These are phyloP conservation scores for Ctenosaura bakeri DNA, from an alignment of 2,797 vertebrate species.

Conservation along the genomic window DNA sequence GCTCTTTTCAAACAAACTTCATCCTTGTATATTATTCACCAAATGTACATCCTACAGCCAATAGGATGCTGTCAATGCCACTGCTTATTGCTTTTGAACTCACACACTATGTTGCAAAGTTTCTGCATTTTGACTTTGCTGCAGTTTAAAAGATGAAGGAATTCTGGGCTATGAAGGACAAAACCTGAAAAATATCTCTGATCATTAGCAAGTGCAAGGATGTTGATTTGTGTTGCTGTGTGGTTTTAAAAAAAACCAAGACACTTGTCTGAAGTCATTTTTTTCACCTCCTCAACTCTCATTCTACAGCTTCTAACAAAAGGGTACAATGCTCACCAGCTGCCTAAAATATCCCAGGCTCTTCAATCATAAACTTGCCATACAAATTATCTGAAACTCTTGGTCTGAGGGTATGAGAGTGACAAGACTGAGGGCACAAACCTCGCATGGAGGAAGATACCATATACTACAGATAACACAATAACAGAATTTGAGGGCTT, in stretches of 20 bases:
- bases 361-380: conserved; percentile 68
- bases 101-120: conserved; percentile 56
- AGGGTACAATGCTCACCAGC: conserved; percentile 52
- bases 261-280: conserved; percentile 41
- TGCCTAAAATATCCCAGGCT: conserved; percentile 62
- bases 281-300: conserved; percentile 24
- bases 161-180: conserved; percentile 43
- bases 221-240: conserved; percentile 46
- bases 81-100: conserved; percentile 61
- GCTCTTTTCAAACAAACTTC: background rate
- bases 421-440: conserved; percentile 61
- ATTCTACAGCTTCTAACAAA: conserved; percentile 54
- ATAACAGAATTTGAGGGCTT: conserved; percentile 36
- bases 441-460: conserved; percentile 40
- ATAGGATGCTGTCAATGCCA: conserved; percentile 30
- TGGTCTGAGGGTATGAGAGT: conserved; percentile 36
- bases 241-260: conserved; percentile 23
- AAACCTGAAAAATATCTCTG: conserved; percentile 50
- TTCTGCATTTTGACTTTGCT: conserved; percentile 59
- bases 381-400: conserved; percentile 57
- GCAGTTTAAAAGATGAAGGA: conserved; percentile 55
- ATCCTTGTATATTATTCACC: background rate
- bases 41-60: conserved; percentile 19
- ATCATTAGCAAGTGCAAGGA: conserved; percentile 37
- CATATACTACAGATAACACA: conserved; percentile 58